Conservation (phyloP, 2,113 vertebrate species). For the Tragelaphus buxtoni region DNA sequence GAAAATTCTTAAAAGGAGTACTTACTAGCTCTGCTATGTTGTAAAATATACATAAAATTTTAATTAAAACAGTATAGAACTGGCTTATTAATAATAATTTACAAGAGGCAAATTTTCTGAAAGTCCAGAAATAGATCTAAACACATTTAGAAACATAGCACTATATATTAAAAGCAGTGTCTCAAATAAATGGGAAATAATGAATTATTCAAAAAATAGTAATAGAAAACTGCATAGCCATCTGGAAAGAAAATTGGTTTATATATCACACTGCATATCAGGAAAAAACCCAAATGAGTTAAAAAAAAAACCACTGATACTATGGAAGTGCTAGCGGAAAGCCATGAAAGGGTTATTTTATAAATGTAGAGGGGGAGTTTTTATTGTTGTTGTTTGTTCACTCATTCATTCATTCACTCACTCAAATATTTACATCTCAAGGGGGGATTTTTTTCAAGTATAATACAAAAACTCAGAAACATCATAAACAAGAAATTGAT, state of each 20-base stretch:
- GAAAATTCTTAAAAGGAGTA: conserved; percentile 6
- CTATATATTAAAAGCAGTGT: not conserved
- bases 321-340: not conserved
- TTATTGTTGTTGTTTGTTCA: not conserved
- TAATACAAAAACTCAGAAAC: not conserved
- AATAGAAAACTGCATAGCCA: not conserved
- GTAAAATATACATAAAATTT: not conserved
- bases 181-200: not conserved
- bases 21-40: not conserved
- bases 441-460: not conserved
- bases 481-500: not conserved
- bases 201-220: not conserved
- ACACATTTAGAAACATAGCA: not conserved
- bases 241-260: not conserved
- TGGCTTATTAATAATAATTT: not conserved
- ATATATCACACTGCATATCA: not conserved
- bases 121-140: not conserved
- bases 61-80: not conserved
- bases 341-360: not conserved
- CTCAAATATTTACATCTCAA: not conserved
- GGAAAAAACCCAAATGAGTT: not conserved
- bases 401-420: not conserved
- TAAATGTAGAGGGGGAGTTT: not conserved
- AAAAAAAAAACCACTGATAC: not conserved
- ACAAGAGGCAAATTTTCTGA: not conserved